Evolutionary conservation across 2,888 invertebrate genomes (phyloP).

Genomic region (Thalpophila matura): DNA sequence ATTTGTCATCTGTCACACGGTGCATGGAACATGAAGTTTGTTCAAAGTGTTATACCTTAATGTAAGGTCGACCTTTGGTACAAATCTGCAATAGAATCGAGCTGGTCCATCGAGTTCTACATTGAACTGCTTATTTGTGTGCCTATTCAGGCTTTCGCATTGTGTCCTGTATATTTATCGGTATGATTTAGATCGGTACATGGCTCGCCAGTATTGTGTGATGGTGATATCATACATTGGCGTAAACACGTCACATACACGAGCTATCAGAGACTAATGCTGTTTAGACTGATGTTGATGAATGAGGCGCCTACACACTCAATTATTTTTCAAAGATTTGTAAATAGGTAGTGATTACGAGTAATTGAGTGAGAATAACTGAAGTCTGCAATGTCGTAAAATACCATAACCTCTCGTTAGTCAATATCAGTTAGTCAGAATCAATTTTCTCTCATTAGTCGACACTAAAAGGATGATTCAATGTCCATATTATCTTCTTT

Average conservation of each 20-base stretch:
- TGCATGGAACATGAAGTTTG: too few relatives aligned
- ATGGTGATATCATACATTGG: conserved; percentile 49
- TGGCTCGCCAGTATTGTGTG: conserved; percentile 37
- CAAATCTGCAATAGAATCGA: conserved; percentile 15
- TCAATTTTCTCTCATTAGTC: too few relatives aligned
- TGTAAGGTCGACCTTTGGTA: too few relatives aligned
- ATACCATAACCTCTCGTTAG: too few relatives aligned
- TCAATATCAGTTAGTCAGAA: too few relatives aligned
- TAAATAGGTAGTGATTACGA: background rate
- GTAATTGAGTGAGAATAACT: background rate
- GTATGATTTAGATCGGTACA: conserved; percentile 51
- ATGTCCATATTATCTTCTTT: too few relatives aligned
- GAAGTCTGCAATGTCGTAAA: conserved; percentile 6
- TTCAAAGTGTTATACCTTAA: too few relatives aligned
- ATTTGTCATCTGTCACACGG: too few relatives aligned
- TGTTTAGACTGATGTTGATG: conserved; percentile 35
- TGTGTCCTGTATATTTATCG: conserved; percentile 29
- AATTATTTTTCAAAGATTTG: conserved; percentile 28
- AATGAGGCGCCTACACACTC: conserved; percentile 4
- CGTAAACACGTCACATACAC: conserved; percentile 17
- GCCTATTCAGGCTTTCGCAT: conserved; percentile 32
- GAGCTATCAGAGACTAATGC: conserved; percentile 17
- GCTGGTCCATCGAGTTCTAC: background rate
- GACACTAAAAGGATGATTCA: too few relatives aligned
- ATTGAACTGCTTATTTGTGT: conserved; percentile 37